Evolutionary conservation across 2,797 vertebrate species (phyloP), one percentile per base, ranked within the genome.

Genomic region (Champsocephalus esox): DNA sequence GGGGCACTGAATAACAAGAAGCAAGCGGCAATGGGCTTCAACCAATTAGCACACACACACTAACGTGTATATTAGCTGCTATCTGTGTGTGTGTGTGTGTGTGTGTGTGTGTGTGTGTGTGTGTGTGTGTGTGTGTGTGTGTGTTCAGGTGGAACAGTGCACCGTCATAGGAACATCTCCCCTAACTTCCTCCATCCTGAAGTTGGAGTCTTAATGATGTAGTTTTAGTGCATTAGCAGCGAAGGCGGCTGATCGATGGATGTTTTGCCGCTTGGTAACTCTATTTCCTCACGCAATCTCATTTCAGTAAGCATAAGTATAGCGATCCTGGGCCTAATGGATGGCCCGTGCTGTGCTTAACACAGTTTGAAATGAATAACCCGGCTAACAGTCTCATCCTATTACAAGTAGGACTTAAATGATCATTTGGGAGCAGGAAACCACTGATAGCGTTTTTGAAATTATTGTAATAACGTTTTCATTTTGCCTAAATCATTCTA

Each of bases 331-430:
- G 65, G 90, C 59, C 75, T 92, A 90, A 92, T 88, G 87, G 83
- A n/a, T 67, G 61, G 68, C n/a, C 66, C 93, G 88, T 93, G 93
- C 92, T 94, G 93, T 94, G 93, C 92, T 94, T 91, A 94, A 93
- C 92, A 92, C 91, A 89, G 86, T 93, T 87, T 94, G 92, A 94
- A 95, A 94, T 92, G 87, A 95, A 94, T 91, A 90, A 87, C 88
- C 85, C 87, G 66, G 49, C 87, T 91, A 92, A 92, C 90, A 90
- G 90, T 85, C 90, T 90, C 89, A 84, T 84, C 74, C 90, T 87
- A 94, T 94, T 90, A 92, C 89, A 88, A 83, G 85, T 84, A 91
- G 83, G 89, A 90, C 88, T 92, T 87, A 92, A 93, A 92, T 83
- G 86, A 91, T 89, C 88, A 87, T 87, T 89, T 79, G 79, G 86